Conservation (phyloP, 2,888 invertebrate genomes). For the Meliscaeva auricollis region DNA sequence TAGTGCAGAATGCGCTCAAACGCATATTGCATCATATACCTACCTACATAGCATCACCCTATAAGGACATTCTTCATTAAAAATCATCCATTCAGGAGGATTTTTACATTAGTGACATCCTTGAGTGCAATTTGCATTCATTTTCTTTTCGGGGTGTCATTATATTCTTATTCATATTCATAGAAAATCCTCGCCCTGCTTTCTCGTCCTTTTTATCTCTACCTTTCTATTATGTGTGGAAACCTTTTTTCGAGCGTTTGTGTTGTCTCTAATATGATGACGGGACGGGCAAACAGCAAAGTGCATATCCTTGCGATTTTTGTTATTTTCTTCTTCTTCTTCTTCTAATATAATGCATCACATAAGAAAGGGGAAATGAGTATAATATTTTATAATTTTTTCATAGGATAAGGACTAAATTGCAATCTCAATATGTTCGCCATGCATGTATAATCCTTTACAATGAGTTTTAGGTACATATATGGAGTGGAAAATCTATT, state of each 20-base stretch:
- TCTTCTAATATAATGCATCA: conserved; percentile 28
- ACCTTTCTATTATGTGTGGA: conserved; percentile 38
- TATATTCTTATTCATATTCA: conserved; percentile 72
- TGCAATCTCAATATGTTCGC: conserved; percentile 64
- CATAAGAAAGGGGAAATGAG: conserved; percentile 32
- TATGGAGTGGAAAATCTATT: conserved; percentile 54
- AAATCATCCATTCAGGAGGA: conserved; percentile 76
- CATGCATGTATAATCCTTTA: conserved; percentile 57
- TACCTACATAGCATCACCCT: conserved; percentile 26
- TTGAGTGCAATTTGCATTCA: conserved; percentile 76
- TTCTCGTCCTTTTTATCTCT: conserved; percentile 2
- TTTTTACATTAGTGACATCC: conserved; percentile 76
- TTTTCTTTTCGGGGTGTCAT: conserved; percentile 71
- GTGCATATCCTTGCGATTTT: conserved; percentile 69
- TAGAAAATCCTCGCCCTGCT: conserved; percentile 30
- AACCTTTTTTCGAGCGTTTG: conserved; percentile 35
- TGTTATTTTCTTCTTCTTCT: conserved; percentile 32
- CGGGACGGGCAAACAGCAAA: conserved; percentile 64
- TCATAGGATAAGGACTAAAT: conserved; percentile 75
- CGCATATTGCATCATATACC: conserved; percentile 46
- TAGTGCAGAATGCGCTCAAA: conserved; percentile 70
- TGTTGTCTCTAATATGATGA: conserved; percentile 37
- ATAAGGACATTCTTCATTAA: conserved; percentile 75
- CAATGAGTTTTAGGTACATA: conserved; percentile 42
- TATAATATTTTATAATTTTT: conserved; percentile 72